Base-by-base conservation (phyloP, 1,140 invertebrate species). In the Trinorchestia longiramus region DNA sequence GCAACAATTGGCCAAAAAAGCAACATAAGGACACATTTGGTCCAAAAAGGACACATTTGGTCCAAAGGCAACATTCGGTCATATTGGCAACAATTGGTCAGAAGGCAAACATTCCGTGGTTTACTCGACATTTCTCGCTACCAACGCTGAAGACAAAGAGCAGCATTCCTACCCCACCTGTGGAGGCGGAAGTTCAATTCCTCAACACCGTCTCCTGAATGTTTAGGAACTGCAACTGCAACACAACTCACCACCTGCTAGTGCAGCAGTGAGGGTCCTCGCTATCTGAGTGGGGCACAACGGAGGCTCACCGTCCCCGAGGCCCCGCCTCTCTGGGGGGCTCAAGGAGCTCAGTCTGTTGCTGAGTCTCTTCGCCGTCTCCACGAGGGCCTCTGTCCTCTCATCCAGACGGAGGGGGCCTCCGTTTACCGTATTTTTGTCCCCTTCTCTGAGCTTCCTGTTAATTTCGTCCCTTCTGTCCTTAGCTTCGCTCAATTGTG, bases 381-480 rank as follows among this genome's bases (percentile, higher is more conserved):
- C 92, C 43, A 94, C 92, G 44, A 94, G 43, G 44, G 44, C 92
- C 8, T 94, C 92, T 6, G 92, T 94, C 36, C 43, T 43, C 3
- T 42, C 36, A 4, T 47, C 92, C 43, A 15, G 43, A 0, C 36
- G 43, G 43, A 41, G 88, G 41, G 41, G 4, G 15, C 19, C 43
- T 43, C 44, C 92, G 4, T 47, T 47, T 6, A 8, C 92, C 41
- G 92, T 94, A 40, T 94, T 94, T 47, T 47, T 94, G 92, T 94
- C 92, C 36, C 92, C 92, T 45, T 94, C 92, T n/a, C 44, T 94
- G 8, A 94, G 40, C 44, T 94, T 94, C 92, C 41, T 94, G 92
- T 94, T 94, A 17, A 94, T 94, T 94, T 94, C 41, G 92, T 94
- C 92, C 43, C 92, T 15, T 94, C 92, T 94, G 6, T 94, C 92